These are phyloP conservation scores for Papilio machaon DNA, from an alignment of 1,140 invertebrate species.

Conservation along the genomic window DNA sequence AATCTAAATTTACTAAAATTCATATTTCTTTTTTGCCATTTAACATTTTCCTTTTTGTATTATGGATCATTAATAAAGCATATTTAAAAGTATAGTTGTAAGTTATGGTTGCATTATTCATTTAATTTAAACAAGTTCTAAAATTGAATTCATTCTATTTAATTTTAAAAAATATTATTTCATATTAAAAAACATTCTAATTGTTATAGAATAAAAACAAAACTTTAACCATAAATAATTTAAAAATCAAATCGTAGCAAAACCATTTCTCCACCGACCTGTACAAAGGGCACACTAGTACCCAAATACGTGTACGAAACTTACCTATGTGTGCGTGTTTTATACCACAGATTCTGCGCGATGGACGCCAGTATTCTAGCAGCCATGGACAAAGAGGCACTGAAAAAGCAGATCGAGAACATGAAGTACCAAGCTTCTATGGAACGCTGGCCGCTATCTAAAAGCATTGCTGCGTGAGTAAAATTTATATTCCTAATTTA, in stretches of 20 bases:
- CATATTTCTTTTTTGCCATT: too few species aligned
- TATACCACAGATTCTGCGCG: conserved; percentile 83
- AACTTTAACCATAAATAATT: background rate
- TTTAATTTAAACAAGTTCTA: background rate
- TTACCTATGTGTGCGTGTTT: conserved; percentile 74
- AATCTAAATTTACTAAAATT: too few species aligned
- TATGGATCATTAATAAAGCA: too few species aligned
- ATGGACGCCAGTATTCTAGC: conserved; percentile 95
- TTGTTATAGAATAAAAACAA: background rate
- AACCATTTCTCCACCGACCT: background rate
- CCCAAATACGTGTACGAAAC: conserved; percentile 50
- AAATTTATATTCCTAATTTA: conserved; percentile 60
- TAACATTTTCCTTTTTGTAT: too few species aligned
- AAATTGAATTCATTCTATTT: background rate
- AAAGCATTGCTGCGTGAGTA: conserved; percentile 97
- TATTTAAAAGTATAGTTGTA: background rate
- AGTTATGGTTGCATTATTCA: background rate
- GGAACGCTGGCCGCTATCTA: conserved; percentile 97
- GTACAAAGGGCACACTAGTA: conserved; percentile 49
- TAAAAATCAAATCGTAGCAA: conserved; percentile 20
- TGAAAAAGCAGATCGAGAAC: conserved; percentile 98
- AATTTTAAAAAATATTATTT: background rate
- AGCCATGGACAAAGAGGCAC: conserved; percentile 97
- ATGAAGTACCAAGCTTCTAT: conserved; percentile 98
- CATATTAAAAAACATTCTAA: background rate